phyloP scores from a whole-genome alignment of 2,797 vertebrate species.

The Sorex maritimensis region DNA sequence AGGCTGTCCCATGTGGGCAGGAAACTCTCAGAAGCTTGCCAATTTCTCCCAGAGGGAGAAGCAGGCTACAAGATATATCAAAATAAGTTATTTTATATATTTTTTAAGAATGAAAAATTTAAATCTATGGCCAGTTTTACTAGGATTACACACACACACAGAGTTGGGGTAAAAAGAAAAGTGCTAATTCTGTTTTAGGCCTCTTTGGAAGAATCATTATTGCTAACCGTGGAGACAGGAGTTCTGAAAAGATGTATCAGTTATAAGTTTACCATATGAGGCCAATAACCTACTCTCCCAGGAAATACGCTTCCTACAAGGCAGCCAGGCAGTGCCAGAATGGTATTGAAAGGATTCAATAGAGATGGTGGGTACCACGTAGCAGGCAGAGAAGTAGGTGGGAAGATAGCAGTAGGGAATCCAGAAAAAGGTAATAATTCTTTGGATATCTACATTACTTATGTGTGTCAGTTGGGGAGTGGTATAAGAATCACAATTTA shows the following conservation, averaged over 20 bases:
- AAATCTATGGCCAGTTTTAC: too few relatives aligned
- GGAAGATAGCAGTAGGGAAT: not conserved
- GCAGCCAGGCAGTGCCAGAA: not conserved
- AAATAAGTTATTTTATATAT: conserved; percentile 30
- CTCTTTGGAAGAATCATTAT: too few relatives aligned
- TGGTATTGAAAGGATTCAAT: not conserved
- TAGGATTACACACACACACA: too few relatives aligned
- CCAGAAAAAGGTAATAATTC: not conserved
- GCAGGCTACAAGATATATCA: not conserved
- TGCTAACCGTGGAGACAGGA: too few relatives aligned
- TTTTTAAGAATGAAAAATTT: conserved; percentile 31
- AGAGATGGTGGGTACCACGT: not conserved
- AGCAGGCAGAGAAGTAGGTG: not conserved
- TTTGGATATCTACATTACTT: not conserved
- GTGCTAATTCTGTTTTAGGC: too few relatives aligned
- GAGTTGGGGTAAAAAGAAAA: too few relatives aligned
- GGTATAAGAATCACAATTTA: not conserved
- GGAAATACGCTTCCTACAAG: not conserved
- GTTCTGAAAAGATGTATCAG: too few relatives aligned
- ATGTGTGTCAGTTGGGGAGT: not conserved
- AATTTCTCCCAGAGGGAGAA: too few relatives aligned
- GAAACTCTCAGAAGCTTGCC: too few relatives aligned
- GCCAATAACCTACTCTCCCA: not conserved
- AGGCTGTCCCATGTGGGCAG: too few relatives aligned
- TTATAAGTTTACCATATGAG: too few relatives aligned